Evolutionary conservation across 2,113 vertebrate species (phyloP), one percentile per base, ranked within the genome.

Genomic region (Eira barbara): DNA sequence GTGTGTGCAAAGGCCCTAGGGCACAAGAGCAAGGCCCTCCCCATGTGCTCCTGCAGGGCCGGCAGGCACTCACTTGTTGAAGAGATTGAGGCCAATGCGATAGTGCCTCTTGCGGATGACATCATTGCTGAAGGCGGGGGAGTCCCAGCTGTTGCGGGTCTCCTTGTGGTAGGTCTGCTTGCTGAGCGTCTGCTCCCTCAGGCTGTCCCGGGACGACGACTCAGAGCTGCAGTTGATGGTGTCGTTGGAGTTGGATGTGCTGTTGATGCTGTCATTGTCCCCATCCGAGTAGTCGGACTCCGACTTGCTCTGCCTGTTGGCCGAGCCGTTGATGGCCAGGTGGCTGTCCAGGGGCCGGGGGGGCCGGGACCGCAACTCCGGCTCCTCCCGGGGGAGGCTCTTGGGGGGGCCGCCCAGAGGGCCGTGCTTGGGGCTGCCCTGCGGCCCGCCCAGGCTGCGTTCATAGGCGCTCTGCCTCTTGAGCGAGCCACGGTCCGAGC

Each of bases 161-260:
- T 99, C 99, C 98, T 99, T 99, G 99, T 99, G 99, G 98, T 99
- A 99, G 0, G 99, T 99, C 98, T 99, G 99, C 97, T 99, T 99
- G 99, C 99, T 99, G 95, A 99, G 99, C 0, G 99, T 99, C 98
- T 99, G 99, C 97, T 99, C 99, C 36, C 99, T 98, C 85, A 99
- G 99, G 98, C 99, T 99, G 99, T 99, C 99, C 9, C 99, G 98
- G 8, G 99, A 99, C 0, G 99, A 99, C 0, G 99, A 99, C 98
- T 99, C 99, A 0, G 99, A 99, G 98, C 99, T 99, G 98, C 99
- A 99, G 98, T 99, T 99, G 98, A 99, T 99, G 67, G 99, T 99
- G 95, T 99, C 99, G 0, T 99, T 99, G 45, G 99, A 99, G 98
- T 99, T 99, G 97, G 99, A 99, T 25, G 99, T 99, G 99, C 99